Evolutionary conservation across 35 echinoderm and acorn worm species (phyloP).

Genomic region (Apostichopus japonicus): DNA sequence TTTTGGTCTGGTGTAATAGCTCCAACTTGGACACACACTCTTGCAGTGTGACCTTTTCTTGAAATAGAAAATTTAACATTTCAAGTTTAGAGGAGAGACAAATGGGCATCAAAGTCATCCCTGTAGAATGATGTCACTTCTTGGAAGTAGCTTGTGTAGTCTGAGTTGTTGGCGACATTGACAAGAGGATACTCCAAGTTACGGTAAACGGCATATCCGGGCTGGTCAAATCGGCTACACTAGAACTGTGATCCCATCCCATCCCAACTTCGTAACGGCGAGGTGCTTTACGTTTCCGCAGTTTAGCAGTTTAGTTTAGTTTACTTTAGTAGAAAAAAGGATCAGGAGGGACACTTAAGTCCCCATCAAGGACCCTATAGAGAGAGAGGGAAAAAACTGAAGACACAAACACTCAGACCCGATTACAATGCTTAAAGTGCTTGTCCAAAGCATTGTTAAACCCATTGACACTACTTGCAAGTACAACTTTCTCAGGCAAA

Average conservation of each 20-base stretch:
- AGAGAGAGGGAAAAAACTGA: too few relatives aligned
- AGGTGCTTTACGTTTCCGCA: too few relatives aligned
- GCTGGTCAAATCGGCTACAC: neutral
- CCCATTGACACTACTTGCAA: too few relatives aligned
- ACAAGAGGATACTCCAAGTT: neutral
- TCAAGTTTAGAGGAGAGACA: neutral
- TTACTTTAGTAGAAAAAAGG: too few relatives aligned
- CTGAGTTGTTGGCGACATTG: neutral
- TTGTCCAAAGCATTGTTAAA: too few relatives aligned
- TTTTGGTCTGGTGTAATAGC: neutral
- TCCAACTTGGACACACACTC: neutral
- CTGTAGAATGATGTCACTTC: slow-evolving; percentile 7
- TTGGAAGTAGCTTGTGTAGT: neutral
- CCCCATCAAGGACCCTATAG: too few relatives aligned
- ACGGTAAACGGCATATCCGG: slow-evolving; percentile 9
- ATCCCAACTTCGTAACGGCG: too few relatives aligned
- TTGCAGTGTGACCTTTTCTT: slow-evolving; percentile 1
- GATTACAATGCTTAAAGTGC: too few relatives aligned
- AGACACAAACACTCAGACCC: too few relatives aligned
- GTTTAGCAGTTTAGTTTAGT: too few relatives aligned
- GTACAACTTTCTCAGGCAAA: too few relatives aligned
- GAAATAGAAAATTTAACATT: neutral
- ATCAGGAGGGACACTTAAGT: too few relatives aligned
- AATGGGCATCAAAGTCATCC: neutral
- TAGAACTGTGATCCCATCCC: slow-evolving; percentile 13